Base-by-base conservation (phyloP, 2,113 vertebrate genomes). In the Aphelocoma coerulescens region DNA sequence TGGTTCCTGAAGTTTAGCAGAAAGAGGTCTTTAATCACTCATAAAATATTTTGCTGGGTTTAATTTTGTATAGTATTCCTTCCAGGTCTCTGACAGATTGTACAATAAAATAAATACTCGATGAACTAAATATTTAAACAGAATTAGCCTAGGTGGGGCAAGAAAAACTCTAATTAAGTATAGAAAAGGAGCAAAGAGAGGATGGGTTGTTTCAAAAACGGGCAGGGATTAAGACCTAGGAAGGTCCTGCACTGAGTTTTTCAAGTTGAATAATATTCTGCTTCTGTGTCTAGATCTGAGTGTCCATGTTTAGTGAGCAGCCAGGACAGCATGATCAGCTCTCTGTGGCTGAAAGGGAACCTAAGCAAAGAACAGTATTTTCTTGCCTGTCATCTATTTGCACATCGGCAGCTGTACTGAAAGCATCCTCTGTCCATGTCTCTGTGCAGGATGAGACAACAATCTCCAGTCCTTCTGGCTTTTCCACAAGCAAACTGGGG, bases 91-190 rank as follows among this genome's bases (percentile, higher is more conserved):
- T 91, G 22, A 30, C 13, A 58, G 41, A 71, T 3, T 72, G 13
- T 52, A 59, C 24, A 72, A 37, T 72, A 75, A 78, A 88, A 66
- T 17, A 76, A 66, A 80, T 51, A 78, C 41, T 85, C 61, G 33
- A 28, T n/a, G 54, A 91, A 83, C 88, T 65, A 65, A 83, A 76
- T 73, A 88, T 66, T 86, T 95, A 72, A 52, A 44, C 44, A 79
- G 66, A 89, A 57, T 71, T 81, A 59, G 14, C 17, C 4, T 58
- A 52, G 10, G 11, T 74, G 43, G 21, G 19, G 4, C 22, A 41
- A 89, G 43, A 55, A 85, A 85, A 68, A 9, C 28, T 77, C 4
- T 52, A 65, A 55, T 68, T 52, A 89, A 90, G 8, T 58, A 44
- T 16, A 69, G 67, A 57, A 92, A 92, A 87, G 7, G 30, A 92